Percentiles rank a stretch among this genome's conserved stretches.
These are phyloP conservation scores for Neotoma lepida DNA, from an alignment of 2,113 vertebrate species.

Conservation along the genomic window DNA sequence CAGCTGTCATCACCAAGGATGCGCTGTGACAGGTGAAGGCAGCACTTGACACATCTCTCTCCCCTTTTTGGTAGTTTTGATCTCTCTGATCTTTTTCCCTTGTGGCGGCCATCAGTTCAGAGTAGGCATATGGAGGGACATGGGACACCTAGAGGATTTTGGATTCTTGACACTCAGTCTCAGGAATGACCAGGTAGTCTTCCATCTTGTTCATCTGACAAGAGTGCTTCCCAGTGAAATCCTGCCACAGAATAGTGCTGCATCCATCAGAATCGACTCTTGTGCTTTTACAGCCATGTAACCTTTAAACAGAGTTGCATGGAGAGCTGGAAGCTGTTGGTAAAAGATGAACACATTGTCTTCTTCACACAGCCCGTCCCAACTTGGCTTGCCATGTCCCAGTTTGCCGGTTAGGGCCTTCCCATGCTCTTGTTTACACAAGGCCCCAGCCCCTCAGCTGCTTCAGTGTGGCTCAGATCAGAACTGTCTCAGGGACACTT, in stretches of 20 bases:
- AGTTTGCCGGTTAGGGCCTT: neutral
- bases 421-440: neutral
- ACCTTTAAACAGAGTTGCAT: neutral
- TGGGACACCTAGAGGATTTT: neutral
- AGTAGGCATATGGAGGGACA: no score
- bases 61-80: neutral
- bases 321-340: neutral
- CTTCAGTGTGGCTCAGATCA: conserved; percentile 38
- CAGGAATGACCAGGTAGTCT: neutral
- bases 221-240: neutral
- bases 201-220: neutral
- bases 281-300: neutral
- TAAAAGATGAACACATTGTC: neutral
- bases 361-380: neutral
- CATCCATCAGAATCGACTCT: neutral
- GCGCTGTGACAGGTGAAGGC: no score
- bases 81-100: neutral
- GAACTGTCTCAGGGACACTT: conserved; percentile 51
- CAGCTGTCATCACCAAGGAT: neutral
- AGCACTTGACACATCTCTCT: neutral
- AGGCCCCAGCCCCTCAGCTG: neutral
- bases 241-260: no score
- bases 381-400: neutral
- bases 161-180: neutral
- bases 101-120: neutral